Conservation (phyloP, 2,888 invertebrate genomes). For the Habrosyne pyritoides region DNA sequence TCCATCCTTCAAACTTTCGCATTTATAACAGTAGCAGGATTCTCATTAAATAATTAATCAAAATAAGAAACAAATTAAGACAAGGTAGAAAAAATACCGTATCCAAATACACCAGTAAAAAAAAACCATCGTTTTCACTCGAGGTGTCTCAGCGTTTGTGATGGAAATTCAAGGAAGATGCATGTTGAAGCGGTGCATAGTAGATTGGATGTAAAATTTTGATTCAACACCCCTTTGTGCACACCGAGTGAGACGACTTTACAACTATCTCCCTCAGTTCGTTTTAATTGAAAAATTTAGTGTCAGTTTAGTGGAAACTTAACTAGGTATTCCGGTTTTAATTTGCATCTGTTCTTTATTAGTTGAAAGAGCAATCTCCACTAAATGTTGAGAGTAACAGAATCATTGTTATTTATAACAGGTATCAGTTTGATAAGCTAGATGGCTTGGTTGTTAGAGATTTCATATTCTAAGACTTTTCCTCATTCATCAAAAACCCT, state of each 20-base stretch:
- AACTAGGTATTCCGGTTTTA: background rate
- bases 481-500: too few species aligned
- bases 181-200: slow-evolving; percentile 45
- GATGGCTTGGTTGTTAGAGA: too few species aligned
- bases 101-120: slow-evolving; percentile 17
- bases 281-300: background rate
- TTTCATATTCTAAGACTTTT: too few species aligned
- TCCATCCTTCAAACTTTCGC: too few species aligned
- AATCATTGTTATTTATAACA: background rate
- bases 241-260: background rate
- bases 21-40: too few species aligned
- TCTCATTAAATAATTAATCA: too few species aligned
- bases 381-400: background rate
- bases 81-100: background rate
- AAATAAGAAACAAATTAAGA: too few species aligned
- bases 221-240: slow-evolving; percentile 47
- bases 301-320: background rate
- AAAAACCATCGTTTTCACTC: slow-evolving; percentile 26
- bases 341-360: background rate
- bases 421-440: too few species aligned
- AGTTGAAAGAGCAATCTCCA: background rate
- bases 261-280: background rate
- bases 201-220: slow-evolving; percentile 62
- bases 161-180: slow-evolving; percentile 60
- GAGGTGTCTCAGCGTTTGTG: slow-evolving; percentile 45